Evolutionary conservation across 2,113 vertebrate genomes (phyloP), one percentile per base, ranked within the genome.

Genomic region (Bos indicus): DNA sequence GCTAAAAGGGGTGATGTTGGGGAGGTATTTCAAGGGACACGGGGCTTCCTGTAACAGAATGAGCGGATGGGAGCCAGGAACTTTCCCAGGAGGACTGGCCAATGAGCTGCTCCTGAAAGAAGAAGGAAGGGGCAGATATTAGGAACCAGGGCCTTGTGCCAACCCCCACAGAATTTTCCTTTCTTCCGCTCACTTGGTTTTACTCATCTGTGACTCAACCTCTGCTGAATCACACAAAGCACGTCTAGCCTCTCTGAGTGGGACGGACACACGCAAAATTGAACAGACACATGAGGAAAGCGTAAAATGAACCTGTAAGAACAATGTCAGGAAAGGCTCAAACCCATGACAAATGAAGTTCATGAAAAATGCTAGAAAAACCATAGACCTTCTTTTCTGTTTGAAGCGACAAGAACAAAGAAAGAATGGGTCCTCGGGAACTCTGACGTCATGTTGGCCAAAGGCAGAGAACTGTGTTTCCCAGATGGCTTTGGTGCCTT

Each of bases 301-400:
- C 25, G 1, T 12, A 6, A 86, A 62, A 54, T 15, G 59, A 23
- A 40, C 11, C 67, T 2, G 1, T 1, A 25, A 59, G 56, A 80
- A 97, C 67, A 40, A 84, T 89, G 94, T 90, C 92, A 80, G 94
- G 92, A 97, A 92, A 87, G 60, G 56, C 62, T 89, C 74, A 62
- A 16, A 16, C 6, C 43, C 52, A 3, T 15, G 93, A 89, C 16
- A 46, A 57, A 86, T 2, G 36, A 77, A 59, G 84, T 23, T 56
- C 52, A 83, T 64, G 67, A 94, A 64, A 89, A 97, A 83, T 12
- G 17, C 46, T 77, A 19, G 64, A 8, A 33, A 71, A 92, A 62
- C 80, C 60, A 54, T 25, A 26, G 4, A 56, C 7, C 7, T 25
- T 17, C 52, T 74, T 62, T 64, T 59, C 28, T n/a, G 54, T 92